phyloP scores from a whole-genome alignment of 2,888 invertebrate species.

The Rhorus exstirpatorius region DNA sequence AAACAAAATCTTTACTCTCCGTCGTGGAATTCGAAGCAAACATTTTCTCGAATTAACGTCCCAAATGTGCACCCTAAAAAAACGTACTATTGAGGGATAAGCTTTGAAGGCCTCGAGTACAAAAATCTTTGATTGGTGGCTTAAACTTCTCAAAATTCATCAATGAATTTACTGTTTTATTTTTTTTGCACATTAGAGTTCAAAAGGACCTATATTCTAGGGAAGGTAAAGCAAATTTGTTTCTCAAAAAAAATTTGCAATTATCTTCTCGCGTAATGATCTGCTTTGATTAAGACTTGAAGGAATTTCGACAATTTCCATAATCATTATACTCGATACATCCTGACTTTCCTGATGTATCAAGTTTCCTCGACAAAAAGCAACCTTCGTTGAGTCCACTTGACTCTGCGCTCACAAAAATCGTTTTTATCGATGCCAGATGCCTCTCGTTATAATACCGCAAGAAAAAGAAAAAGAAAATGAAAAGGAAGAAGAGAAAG shows the following conservation, averaged over 20 bases:
- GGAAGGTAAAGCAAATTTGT: too few relatives aligned
- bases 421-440: slow-evolving; percentile 53
- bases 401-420: slow-evolving; percentile 18
- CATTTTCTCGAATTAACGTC: not conserved
- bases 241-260: not conserved
- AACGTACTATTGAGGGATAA: too few relatives aligned
- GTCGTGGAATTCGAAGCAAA: slow-evolving; percentile 14
- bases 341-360: not conserved
- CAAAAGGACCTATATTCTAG: too few relatives aligned
- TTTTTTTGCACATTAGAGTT: too few relatives aligned
- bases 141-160: too few relatives aligned
- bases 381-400: not conserved
- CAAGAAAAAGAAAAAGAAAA: slow-evolving; percentile 8
- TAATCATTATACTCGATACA: not conserved
- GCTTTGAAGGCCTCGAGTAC: too few relatives aligned
- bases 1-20: slow-evolving; percentile 19
- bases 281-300: too few relatives aligned
- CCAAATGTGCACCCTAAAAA: too few relatives aligned
- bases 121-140: too few relatives aligned
- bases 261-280: not conserved
- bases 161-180: too few relatives aligned
- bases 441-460: slow-evolving; percentile 59
- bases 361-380: slow-evolving; percentile 11
- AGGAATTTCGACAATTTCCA: too few relatives aligned
- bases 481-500: slow-evolving; percentile 13